Base-by-base conservation (phyloP, 2,888 invertebrate species). In the Scrobipalpa atriplicella region DNA sequence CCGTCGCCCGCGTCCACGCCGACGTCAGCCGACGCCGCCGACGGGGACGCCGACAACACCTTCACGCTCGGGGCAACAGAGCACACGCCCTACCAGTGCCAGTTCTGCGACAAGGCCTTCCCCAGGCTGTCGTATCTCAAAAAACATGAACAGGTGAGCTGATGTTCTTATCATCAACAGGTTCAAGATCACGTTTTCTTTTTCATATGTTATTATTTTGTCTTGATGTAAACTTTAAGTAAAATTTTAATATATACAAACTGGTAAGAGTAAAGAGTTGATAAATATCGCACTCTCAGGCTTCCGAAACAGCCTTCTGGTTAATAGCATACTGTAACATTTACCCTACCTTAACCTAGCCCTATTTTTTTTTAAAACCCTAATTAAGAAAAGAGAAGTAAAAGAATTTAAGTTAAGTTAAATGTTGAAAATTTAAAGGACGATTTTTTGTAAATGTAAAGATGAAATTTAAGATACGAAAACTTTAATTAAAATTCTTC, bases 101-200 rank as follows among this genome's bases (percentile, higher is more conserved):
- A 96, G 89, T 98, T 97, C 93, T 98, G 98, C 93, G 97, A 98
- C 83, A 96, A 97, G 87, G 97, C 97, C 73, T 98, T 98, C 90
- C 96, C 97, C 18, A 94, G 97, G 75, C 95, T 96, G 73, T 96
- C 96, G 72, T 96, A 97, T 85, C 94, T 98, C 77, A 97, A 97
- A 92, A 96, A 97, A 90, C 98, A 98, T 94, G 97, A 98, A 29
- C 29, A 29, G 29, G 29, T 29, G 29, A 29, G 29, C 19, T 9
- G 5, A 13, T 11, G 8, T 18, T 18, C 7, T 5, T 18, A 18
- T 16, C 9, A 18, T 52, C 18, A 10, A 11, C 39, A 39, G 8
- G 11, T 39, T 39, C 39, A 2, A 1, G 39, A 8, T 5, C 39
- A 1, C 11, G 39, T 5, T 39, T 39, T 10, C 11, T 39, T 2